Evolutionary conservation across 2,888 invertebrate genomes (phyloP), one percentile per base, ranked within the genome.

Genomic region (Stratiomys singularior): DNA sequence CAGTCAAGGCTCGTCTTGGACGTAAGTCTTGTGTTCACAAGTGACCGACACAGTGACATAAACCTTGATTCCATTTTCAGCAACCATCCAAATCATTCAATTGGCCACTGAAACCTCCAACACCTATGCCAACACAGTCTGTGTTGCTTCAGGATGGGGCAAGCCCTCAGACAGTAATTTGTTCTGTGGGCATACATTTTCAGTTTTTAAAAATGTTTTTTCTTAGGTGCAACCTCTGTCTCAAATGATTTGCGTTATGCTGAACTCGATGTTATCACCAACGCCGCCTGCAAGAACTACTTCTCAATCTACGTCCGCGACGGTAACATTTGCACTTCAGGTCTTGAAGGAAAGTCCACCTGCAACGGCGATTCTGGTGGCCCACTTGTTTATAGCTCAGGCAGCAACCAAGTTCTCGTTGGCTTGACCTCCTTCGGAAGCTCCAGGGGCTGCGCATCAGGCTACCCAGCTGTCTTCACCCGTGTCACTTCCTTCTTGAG

Each of bases 281-380:
- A 74, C 18, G 27, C 58, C 4, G 21, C n/a, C 15, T 74, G 74
- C 25, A 4, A 18, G 9, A 74, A 58, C 11, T 30, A 9, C 60
- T 74, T 74, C 25, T 58, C 58, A 37, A 11, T 23, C 4, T 74
- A 74, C 21, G 74, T 74, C 9, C 58, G 15, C 11, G 13, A 9
- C 23, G 18, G 21, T 11, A 74, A 58, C 37, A 86, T 89, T 27
- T 89, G 89, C 81, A 86, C 88, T 1, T 86, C 85, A 69, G 86
- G 85, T 47, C 74, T 78, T 37, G 82, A 83, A 25, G 84, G 85
- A 0, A 85, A 84, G 52, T 87, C 87, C 64, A 86, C 88, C 1
- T 89, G 89, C 83, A 87, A 85, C 27, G 89, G 89, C 0, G 89
- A 89, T 79, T 88, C 88, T 7, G 86, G 86, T 28, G 86, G 86